Base-by-base conservation (phyloP, 1,140 invertebrate genomes). In the Ceratina japonica region DNA sequence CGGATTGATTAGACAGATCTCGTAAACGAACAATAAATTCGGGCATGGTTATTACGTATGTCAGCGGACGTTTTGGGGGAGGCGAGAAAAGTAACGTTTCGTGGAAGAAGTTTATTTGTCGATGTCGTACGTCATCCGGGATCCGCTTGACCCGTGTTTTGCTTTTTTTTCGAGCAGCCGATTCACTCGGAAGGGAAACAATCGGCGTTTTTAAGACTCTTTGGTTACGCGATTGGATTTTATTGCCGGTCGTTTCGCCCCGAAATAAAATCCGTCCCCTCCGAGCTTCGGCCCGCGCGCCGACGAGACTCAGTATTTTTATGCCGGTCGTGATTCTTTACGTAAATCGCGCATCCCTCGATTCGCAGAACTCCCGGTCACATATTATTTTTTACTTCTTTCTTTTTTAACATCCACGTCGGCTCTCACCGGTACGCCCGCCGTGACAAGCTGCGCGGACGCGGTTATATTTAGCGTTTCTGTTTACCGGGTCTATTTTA, bases 401-500 rank as follows among this genome's bases (percentile, higher is more conserved):
- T 72, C 44, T 58, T 44, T 22, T 65, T 56, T 27, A 18, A 70
- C 65, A 63, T 52, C 49, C n/a, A 4, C 3, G 24, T 78, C 72
- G 66, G 64, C 80, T 88, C 44, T 22, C 12, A 75, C 83, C 75
- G 80, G 85, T 76, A 83, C 20, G 31, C 31, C 37, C 10, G 3
- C 72, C 69, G 27, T 61, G 68, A 87, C 80, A 87, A 80, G 64
- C 54, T 63, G 37, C 77, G 37, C 68, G 24, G 58, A 52, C 68
- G 20, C 15, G 56, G 71, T 15, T 87, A 86, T 84, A 87, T 87
- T 87, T 87, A 87, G 74, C 69, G 68, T 84, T 84, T 86, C 71
- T 85, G 75, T 85, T 87, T 86, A 81, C 81, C 75, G 71, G 20
- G 44, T 58, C 80, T 87, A 87, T 88, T 88, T 88, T 85, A 81